Conservation (phyloP, 2,888 invertebrate genomes). For the Drosophila suboccidentalis region DNA sequence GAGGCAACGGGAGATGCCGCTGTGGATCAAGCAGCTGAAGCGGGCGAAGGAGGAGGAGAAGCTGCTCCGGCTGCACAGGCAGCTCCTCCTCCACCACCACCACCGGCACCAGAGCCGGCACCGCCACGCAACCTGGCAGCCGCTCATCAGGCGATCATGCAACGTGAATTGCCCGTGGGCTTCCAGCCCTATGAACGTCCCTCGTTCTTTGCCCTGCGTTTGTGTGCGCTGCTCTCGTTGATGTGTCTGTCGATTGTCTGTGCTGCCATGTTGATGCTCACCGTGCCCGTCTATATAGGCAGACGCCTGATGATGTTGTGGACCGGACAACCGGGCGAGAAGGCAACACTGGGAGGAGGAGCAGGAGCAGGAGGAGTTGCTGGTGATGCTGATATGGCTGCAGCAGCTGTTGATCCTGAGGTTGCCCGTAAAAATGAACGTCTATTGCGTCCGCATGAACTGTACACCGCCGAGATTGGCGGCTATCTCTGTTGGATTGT, state of each 20-base stretch:
- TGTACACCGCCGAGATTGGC: slow-evolving; percentile 97
- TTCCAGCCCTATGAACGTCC: slow-evolving; percentile 94
- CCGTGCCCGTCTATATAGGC: slow-evolving; percentile 96
- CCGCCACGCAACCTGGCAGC: slow-evolving; percentile 88
- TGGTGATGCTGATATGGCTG: too few species aligned
- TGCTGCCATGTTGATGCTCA: slow-evolving; percentile 92
- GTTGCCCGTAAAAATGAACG: slow-evolving; percentile 75
- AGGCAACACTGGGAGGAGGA: background rate
- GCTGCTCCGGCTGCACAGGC: slow-evolving; percentile 49
- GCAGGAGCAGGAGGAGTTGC: slow-evolving; percentile 16
- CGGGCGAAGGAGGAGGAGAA: slow-evolving; percentile 62
- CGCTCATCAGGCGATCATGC: slow-evolving; percentile 94
- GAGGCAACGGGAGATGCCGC: slow-evolving; percentile 33
- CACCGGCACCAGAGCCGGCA: slow-evolving; percentile 72
- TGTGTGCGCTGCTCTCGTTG: slow-evolving; percentile 89
- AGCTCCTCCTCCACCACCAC: slow-evolving; percentile 62
- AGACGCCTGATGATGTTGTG: slow-evolving; percentile 95
- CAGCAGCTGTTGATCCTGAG: slow-evolving; percentile 45
- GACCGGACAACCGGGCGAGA: slow-evolving; percentile 80
- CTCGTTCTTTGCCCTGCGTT: slow-evolving; percentile 91
- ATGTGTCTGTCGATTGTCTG: slow-evolving; percentile 94
- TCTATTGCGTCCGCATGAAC: slow-evolving; percentile 93
- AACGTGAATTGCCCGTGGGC: slow-evolving; percentile 93
- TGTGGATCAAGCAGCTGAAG: slow-evolving; percentile 61
- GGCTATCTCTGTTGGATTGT: slow-evolving; percentile 97